Base-by-base conservation (phyloP, 2,113 vertebrate species). In the Raphicerus campestris region DNA sequence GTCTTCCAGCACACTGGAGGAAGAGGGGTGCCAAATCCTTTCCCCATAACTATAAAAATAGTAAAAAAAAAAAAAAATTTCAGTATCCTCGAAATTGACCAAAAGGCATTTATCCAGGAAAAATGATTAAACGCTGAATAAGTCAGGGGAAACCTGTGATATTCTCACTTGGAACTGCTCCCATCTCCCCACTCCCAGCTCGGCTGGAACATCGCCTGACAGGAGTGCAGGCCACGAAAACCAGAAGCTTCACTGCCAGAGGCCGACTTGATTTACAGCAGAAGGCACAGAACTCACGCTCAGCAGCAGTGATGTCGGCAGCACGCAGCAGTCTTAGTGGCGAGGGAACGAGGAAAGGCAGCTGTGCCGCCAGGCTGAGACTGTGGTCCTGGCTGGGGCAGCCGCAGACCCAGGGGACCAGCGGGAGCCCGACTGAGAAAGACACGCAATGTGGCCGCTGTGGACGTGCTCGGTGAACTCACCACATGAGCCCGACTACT, bases 381-480 rank as follows among this genome's bases (percentile, higher is more conserved):
- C 28, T 28, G 80, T 7, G 75, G 51, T 28, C 58, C 17, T 9
- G 26, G 53, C 80, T 2, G 75, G 16, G 89, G n/a, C 39, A 42
- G 93, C 19, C 13, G 15, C 3, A 32, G 70, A 53, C 28, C n/a
- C 47, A 0, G 55, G 14, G 80, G 83, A 15, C 58, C 1, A 28
- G 84, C 75, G 6, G 87, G 42, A 61, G 11, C 13, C 1, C 39
- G 82, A 32, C 55, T 2, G 30, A 61, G 61, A 78, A 22, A 66
- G 7, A 55, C 7, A 30, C 8, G 42, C 32, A n/a, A 7, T 0
- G 45, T 24, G 85, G 24, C 92, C 1, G 49, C 42, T 14, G 1
- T 0, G 2, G 61, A 32, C 11, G n/a, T 4, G 39, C n/a, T 2
- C 1, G 2, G 8, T 6, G 7, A n/a, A 30, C 60, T 51, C 32